phyloP scores from a whole-genome alignment of 1,140 invertebrate genomes.

The Drosophila nigrodunni region DNA sequence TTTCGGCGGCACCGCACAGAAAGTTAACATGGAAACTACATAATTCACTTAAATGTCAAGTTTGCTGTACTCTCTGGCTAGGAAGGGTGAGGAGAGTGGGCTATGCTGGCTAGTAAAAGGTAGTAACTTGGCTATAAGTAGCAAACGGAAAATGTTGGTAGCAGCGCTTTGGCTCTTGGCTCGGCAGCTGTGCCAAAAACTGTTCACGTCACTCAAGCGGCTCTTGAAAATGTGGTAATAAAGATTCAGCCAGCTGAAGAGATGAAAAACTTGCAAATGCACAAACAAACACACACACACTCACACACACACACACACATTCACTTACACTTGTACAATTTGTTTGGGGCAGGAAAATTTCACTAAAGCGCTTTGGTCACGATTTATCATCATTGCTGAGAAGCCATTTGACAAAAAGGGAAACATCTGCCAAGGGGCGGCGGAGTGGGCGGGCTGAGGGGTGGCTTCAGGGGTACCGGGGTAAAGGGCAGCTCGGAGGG shows the following conservation, averaged over 20 bases:
- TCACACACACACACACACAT: constrained; percentile 3
- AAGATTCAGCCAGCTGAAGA: constrained; percentile 45
- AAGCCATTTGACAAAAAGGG: constrained; percentile 74
- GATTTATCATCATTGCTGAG: constrained; percentile 73
- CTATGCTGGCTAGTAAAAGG: constrained; percentile 37
- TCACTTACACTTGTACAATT: constrained; percentile 15
- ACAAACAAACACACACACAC: not conserved
- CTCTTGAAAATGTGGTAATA: constrained; percentile 46
- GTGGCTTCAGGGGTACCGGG: too few species aligned
- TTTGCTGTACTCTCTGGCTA: constrained; percentile 17
- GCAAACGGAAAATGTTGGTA: constrained; percentile 28
- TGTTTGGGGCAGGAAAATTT: constrained; percentile 57
- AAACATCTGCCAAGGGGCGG: constrained; percentile 45
- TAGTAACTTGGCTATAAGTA: constrained; percentile 50
- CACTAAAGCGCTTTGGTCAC: constrained; percentile 69
- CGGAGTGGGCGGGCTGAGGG: too few species aligned
- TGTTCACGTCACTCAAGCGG: constrained; percentile 66
- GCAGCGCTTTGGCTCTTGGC: not conserved
- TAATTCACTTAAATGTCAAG: constrained; percentile 79
- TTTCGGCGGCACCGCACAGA: constrained; percentile 45
- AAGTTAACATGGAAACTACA: constrained; percentile 71
- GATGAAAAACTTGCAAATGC: constrained; percentile 12
- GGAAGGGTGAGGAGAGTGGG: constrained; percentile 15
- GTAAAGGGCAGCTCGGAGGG: constrained; percentile 4
- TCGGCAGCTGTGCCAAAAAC: constrained; percentile 52